phyloP scores from a whole-genome alignment of 1,140 invertebrate genomes.

The Heliconius congener region DNA sequence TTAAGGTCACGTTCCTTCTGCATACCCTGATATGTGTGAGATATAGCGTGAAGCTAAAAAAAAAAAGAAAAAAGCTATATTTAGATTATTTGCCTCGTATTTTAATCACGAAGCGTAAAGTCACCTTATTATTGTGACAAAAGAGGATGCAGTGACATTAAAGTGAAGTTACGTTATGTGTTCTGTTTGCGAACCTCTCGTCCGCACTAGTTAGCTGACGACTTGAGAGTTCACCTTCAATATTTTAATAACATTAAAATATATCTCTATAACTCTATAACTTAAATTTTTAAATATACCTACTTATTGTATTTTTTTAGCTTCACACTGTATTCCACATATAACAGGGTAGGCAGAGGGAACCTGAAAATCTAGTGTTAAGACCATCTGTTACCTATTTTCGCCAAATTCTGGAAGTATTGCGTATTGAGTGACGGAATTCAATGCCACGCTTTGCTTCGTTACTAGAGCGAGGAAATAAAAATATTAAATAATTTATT shows the following conservation, averaged over 20 bases:
- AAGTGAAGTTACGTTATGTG: conserved; percentile 11
- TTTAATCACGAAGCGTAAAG: neutral
- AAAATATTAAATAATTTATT: too few species aligned
- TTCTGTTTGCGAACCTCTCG: conserved; percentile 18
- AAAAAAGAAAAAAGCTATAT: neutral
- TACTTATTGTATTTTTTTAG: neutral
- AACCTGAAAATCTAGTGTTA: too few species aligned
- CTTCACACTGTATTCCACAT: too few species aligned
- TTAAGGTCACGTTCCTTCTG: neutral
- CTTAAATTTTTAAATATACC: neutral
- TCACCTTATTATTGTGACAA: conserved; percentile 25
- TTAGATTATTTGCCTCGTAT: conserved; percentile 2
- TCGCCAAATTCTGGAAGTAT: too few species aligned
- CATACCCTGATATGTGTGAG: too few species aligned
- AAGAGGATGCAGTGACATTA: neutral
- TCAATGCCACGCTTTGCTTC: too few species aligned
- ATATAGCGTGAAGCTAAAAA: too few species aligned
- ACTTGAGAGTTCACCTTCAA: conserved; percentile 7
- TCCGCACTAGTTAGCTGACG: conserved; percentile 17
- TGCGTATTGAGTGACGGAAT: too few species aligned
- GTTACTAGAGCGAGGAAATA: too few species aligned
- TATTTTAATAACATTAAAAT: neutral
- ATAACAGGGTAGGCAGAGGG: too few species aligned
- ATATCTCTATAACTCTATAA: neutral
- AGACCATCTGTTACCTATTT: too few species aligned